Percentiles rank a stretch among this genome's conserved stretches.
phyloP scores from a whole-genome alignment of 2,797 vertebrate species.

The Scolopax rusticola region DNA sequence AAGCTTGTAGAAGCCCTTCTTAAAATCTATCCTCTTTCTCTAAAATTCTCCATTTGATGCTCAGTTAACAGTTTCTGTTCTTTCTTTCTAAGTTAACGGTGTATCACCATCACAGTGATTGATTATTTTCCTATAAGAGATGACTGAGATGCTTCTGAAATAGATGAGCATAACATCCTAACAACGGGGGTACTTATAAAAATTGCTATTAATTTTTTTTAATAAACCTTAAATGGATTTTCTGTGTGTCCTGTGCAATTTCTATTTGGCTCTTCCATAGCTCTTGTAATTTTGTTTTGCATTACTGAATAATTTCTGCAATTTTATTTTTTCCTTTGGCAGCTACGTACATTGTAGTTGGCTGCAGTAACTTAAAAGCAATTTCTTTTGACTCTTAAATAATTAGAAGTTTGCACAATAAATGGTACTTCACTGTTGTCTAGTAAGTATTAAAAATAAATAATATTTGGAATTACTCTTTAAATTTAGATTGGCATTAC shows the following conservation, averaged over 20 bases:
- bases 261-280: neutral
- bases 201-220: neutral
- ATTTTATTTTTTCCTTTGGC: neutral
- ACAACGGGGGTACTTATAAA: neutral
- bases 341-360: neutral
- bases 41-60: neutral
- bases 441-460: neutral
- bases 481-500: constrained; percentile 86
- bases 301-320: neutral
- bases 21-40: neutral
- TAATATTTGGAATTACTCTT: constrained; percentile 39
- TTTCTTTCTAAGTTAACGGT: neutral
- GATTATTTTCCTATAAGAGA: neutral
- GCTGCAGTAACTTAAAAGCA: neutral
- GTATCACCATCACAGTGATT: neutral
- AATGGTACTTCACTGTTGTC: neutral
- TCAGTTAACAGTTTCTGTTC: neutral
- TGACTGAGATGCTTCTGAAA: neutral
- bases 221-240: neutral
- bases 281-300: neutral
- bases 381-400: neutral
- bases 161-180: neutral
- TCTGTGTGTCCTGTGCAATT: neutral
- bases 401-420: neutral
- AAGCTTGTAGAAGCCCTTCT: neutral